A percentile compares a stretch with the other conserved stretches of the same genome.
phyloP scores from a whole-genome alignment of 2,113 vertebrate genomes.

The Dasyornis broadbenti region DNA sequence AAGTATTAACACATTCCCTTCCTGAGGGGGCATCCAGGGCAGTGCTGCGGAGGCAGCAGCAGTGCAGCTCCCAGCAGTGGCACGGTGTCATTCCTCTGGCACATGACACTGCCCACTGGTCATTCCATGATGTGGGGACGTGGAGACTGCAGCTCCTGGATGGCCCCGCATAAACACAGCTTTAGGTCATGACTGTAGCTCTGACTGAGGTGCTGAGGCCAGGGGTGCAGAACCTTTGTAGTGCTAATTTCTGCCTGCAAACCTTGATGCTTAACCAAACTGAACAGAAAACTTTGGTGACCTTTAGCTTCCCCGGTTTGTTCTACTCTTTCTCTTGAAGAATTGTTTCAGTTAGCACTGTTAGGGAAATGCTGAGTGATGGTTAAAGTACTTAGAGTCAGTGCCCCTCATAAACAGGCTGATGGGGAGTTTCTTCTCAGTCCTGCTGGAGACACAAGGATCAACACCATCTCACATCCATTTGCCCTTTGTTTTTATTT shows the following conservation, averaged over 20 bases:
- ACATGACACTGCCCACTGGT: background rate
- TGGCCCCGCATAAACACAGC: background rate
- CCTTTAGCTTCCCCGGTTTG: background rate
- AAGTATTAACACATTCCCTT: background rate
- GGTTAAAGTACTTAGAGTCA: background rate
- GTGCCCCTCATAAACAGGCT: background rate
- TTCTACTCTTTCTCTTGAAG: background rate
- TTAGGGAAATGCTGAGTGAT: background rate
- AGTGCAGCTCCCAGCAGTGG: background rate
- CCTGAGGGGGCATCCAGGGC: background rate
- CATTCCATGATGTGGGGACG: fast-evolving
- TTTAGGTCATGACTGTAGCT: background rate
- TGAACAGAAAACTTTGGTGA: background rate
- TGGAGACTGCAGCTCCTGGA: background rate
- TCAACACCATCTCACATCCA: background rate
- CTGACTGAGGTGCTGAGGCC: background rate
- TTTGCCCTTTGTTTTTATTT: background rate
- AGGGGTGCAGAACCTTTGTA: background rate
- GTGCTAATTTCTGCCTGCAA: background rate
- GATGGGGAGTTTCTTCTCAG: background rate
- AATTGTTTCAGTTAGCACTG: background rate
- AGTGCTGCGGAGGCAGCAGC: background rate
- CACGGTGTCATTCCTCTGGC: background rate
- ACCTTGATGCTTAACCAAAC: background rate
- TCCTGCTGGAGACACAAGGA: background rate